These are phyloP conservation scores for Galaxias olidus DNA, from an alignment of 2,797 vertebrate genomes.

Conservation along the genomic window DNA sequence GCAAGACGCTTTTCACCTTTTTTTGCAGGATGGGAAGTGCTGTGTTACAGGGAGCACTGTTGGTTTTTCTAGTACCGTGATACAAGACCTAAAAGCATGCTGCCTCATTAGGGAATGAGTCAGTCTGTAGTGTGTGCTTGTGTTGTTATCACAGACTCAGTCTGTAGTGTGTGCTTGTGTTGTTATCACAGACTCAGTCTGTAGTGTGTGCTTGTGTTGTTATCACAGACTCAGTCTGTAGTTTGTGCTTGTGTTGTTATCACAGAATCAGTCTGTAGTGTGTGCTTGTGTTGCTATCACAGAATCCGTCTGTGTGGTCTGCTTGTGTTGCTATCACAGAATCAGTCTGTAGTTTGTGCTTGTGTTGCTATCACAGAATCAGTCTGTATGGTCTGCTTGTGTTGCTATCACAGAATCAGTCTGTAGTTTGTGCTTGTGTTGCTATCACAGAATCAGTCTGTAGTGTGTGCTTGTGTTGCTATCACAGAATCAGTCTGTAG, in stretches of 20 bases:
- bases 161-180: slow-evolving; percentile 51
- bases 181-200: slow-evolving; percentile 29
- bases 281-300: slow-evolving; percentile 27
- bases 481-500: slow-evolving; percentile 36
- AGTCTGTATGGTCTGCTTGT: slow-evolving; percentile 45
- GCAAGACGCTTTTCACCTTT: background rate
- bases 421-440: slow-evolving; percentile 43
- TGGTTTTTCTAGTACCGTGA: slow-evolving; percentile 14
- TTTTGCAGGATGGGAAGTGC: background rate
- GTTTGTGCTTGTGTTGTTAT: slow-evolving; percentile 29
- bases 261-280: slow-evolving; percentile 45
- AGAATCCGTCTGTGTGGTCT: slow-evolving; percentile 41
- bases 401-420: slow-evolving; percentile 18
- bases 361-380: slow-evolving; percentile 17
- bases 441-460: slow-evolving; percentile 33
- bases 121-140: slow-evolving; percentile 37
- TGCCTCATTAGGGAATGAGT: slow-evolving; percentile 47
- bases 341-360: slow-evolving; percentile 42
- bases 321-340: slow-evolving; percentile 20
- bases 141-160: slow-evolving; percentile 14
- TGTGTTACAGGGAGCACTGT: slow-evolving; percentile 20
- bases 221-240: slow-evolving; percentile 38
- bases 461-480: slow-evolving; percentile 43
- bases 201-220: slow-evolving; percentile 44
- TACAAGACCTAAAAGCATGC: slow-evolving; percentile 35